Evolutionary conservation across 1,140 invertebrate genomes (phyloP).

Genomic region (Metopolophium dirhodum): DNA sequence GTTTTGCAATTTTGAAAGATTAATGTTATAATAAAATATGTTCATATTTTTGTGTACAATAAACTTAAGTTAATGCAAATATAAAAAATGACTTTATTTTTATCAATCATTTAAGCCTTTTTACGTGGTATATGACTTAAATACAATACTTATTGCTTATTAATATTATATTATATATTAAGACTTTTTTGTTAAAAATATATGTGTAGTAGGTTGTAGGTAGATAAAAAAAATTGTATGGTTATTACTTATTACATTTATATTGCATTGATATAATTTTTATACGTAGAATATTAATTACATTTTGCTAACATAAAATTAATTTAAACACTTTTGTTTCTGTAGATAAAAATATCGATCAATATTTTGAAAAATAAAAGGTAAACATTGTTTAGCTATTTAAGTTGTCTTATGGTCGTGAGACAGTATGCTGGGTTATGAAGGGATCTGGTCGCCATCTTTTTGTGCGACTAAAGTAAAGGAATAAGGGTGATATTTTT

Average conservation of each 20-base stretch:
- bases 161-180: not conserved
- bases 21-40: not conserved
- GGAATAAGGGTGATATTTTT: not conserved
- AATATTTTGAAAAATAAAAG: slow-evolving; percentile 9
- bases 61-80: not conserved
- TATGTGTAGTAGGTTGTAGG: not conserved
- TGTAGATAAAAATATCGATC: no score
- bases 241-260: not conserved
- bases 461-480: not conserved
- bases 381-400: not conserved
- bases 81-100: not conserved
- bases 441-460: slow-evolving; percentile 2
- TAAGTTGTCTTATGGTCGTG: not conserved
- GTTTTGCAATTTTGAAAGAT: slow-evolving; percentile 25
- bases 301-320: not conserved
- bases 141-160: not conserved
- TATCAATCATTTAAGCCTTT: not conserved
- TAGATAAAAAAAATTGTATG: not conserved
- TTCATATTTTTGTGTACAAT: slow-evolving; percentile 9
- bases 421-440: not conserved
- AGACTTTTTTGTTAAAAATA: not conserved
- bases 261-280: not conserved
- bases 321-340: not conserved
- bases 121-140: not conserved
- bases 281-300: not conserved